Percentiles rank a stretch among this genome's conserved stretches.
These are phyloP conservation scores for Xylota segnis DNA, from an alignment of 2,888 invertebrate species.

Conservation along the genomic window DNA sequence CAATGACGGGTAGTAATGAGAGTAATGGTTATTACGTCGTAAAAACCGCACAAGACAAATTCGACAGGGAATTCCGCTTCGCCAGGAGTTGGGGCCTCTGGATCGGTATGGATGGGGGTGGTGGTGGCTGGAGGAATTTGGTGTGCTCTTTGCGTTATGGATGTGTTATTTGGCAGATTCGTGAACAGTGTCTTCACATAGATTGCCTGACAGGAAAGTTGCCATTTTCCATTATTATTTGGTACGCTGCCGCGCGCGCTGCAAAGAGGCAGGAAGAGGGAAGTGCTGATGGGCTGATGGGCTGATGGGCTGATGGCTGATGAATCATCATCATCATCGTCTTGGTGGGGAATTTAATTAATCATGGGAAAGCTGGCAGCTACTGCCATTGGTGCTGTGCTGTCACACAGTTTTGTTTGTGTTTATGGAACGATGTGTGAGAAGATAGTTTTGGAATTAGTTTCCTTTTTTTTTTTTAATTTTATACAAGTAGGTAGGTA, in stretches of 20 bases:
- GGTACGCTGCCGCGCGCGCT: conserved; percentile 12
- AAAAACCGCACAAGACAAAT: conserved; percentile 70
- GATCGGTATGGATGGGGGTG: conserved; percentile 14
- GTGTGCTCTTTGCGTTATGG: conserved; percentile 55
- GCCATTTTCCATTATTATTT: conserved; percentile 67
- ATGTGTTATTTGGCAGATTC: conserved; percentile 67
- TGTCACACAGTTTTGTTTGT: conserved; percentile 50
- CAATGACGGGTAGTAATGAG: conserved; percentile 67
- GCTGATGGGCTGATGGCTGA: conserved; percentile 31
- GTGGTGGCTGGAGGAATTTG: conserved; percentile 44
- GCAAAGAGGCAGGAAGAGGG: background rate
- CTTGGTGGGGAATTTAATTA: conserved; percentile 64
- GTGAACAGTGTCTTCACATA: conserved; percentile 39
- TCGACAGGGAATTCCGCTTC: conserved; percentile 65
- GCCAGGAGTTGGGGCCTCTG: conserved; percentile 20
- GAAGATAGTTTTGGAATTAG: conserved; percentile 25
- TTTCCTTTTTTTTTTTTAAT: conserved; percentile 2
- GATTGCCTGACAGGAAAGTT: conserved; percentile 68
- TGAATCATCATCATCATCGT: conserved; percentile 31
- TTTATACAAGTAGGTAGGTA: background rate
- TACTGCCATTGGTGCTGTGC: conserved; percentile 27
- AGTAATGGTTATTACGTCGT: conserved; percentile 73
- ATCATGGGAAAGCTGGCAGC: conserved; percentile 65
- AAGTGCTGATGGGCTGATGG: conserved; percentile 20
- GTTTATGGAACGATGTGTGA: conserved; percentile 28